phyloP scores from a whole-genome alignment of 2,888 invertebrate genomes.

The Spialia ferax region DNA sequence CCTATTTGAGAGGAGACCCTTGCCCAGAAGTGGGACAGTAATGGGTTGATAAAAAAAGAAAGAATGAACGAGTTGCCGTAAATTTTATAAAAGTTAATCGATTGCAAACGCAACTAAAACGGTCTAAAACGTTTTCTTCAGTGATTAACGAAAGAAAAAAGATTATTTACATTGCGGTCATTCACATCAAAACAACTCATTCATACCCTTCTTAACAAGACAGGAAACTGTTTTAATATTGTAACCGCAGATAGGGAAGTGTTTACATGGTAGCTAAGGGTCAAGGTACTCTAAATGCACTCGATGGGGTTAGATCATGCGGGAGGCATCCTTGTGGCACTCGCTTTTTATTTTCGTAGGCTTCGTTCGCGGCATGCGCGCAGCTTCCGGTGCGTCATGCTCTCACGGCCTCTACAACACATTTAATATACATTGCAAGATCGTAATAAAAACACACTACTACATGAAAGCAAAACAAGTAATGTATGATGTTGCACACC shows the following conservation, averaged over 20 bases:
- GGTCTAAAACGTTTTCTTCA: no score
- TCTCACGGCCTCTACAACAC: slow-evolving; percentile 40
- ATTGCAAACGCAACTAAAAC: no score
- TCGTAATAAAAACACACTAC: background rate
- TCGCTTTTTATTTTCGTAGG: slow-evolving; percentile 34
- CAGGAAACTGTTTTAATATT: slow-evolving; percentile 17
- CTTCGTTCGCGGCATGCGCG: slow-evolving; percentile 44
- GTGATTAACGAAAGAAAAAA: no score
- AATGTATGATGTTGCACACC: slow-evolving; percentile 28
- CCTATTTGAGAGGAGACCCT: no score
- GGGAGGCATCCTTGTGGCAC: slow-evolving; percentile 31
- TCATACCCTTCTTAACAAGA: slow-evolving; percentile 11
- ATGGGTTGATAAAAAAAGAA: no score
- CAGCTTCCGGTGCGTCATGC: slow-evolving; percentile 51
- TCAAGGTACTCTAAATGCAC: slow-evolving; percentile 29
- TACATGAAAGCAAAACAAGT: background rate
- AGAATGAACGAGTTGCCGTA: no score
- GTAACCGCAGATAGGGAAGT: slow-evolving; percentile 28
- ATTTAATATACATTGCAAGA: slow-evolving; percentile 28
- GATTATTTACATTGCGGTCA: background rate
- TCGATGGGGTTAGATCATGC: slow-evolving; percentile 22
- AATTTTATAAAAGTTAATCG: no score
- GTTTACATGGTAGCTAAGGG: slow-evolving; percentile 31
- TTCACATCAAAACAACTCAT: slow-evolving; percentile 12
- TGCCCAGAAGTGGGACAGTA: no score